These are phyloP conservation scores for Lasioglossum leucozonium DNA, from an alignment of 2,888 invertebrate genomes.

Conservation along the genomic window DNA sequence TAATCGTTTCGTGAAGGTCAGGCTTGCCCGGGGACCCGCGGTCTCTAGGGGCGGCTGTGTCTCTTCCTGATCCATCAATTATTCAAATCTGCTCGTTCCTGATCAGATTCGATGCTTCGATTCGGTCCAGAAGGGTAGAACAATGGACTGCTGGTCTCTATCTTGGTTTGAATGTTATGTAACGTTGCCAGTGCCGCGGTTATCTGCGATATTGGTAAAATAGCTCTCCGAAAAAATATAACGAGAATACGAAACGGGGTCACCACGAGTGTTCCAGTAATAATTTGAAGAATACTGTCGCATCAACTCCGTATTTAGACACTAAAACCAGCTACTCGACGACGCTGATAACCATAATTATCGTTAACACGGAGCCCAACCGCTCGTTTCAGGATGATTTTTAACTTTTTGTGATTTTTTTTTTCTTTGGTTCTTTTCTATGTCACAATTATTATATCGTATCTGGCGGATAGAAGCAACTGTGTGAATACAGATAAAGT, in stretches of 20 bases:
- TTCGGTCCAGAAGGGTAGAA: neutral
- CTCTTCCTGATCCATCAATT: neutral
- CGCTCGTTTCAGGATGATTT: neutral
- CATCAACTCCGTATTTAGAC: neutral
- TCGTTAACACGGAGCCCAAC: conserved; percentile 8
- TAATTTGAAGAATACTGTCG: conserved; percentile 2
- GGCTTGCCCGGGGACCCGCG: too few relatives aligned
- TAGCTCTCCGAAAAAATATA: neutral
- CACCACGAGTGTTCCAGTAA: conserved; percentile 8
- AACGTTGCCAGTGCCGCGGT: neutral
- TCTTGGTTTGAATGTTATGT: conserved; percentile 3
- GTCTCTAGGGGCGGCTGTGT: too few relatives aligned
- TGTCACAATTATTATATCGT: conserved; percentile 29
- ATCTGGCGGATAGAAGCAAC: conserved; percentile 10
- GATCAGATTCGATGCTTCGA: neutral
- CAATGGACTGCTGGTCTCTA: neutral
- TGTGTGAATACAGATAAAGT: conserved; percentile 33
- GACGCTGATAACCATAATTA: conserved; percentile 30
- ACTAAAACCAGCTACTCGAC: neutral
- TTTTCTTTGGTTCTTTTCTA: neutral
- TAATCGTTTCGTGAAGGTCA: too few relatives aligned
- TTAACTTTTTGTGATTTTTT: neutral
- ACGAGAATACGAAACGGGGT: neutral
- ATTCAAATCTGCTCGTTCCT: too few relatives aligned
- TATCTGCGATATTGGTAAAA: neutral